Evolutionary conservation across 2,797 vertebrate species (phyloP), one percentile per base, ranked within the genome.

Genomic region (Lerista edwardsae): DNA sequence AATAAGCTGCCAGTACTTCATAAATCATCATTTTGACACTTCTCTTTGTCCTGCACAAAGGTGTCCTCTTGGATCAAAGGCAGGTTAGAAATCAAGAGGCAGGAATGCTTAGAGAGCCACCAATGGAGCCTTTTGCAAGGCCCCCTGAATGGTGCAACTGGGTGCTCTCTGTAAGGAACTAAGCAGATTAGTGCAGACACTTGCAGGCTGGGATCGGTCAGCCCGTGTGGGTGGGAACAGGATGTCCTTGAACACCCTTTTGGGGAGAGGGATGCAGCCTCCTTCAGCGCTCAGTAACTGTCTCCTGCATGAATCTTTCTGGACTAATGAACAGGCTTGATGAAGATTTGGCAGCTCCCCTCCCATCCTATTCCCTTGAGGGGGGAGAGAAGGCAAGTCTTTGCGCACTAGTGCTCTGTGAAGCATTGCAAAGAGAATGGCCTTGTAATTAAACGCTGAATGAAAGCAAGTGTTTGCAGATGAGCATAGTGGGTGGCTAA

Each of bases 281-380:
- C 0, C 84, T 23, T 85, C 12, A 4, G 68, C 80, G n/a, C 31
- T 36, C 82, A 51, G 77, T 31, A 89, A 62, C 31, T 17, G 75
- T 79, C 82, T 76, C 89, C 67, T 6, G 1, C 75, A 17, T 83
- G 36, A 55, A 73, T 83, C 87, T 72, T 67, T 79, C 80, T 86
- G 51, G 68, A n/a, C 84, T 90, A 91, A 90, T 87, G 90, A 93
- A 84, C 83, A 84, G 17, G 84, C 87, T 17, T 90, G 87, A 91
- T 92, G 62, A 90, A 86, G 79, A 1, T 78, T 88, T 93, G 94
- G 93, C 93, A 91, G 89, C 82, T 57, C 80, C 47, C 34, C 10
- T 19, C 10, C 11, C 11, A 3, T 12, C 0, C 4, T 83, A 29
- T 72, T 81, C 44, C 84, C n/a, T 7, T 29, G 1, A 79, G 75